Evolutionary conservation across 1,140 invertebrate genomes (phyloP).

Genomic region (Temnothorax longispinosus): DNA sequence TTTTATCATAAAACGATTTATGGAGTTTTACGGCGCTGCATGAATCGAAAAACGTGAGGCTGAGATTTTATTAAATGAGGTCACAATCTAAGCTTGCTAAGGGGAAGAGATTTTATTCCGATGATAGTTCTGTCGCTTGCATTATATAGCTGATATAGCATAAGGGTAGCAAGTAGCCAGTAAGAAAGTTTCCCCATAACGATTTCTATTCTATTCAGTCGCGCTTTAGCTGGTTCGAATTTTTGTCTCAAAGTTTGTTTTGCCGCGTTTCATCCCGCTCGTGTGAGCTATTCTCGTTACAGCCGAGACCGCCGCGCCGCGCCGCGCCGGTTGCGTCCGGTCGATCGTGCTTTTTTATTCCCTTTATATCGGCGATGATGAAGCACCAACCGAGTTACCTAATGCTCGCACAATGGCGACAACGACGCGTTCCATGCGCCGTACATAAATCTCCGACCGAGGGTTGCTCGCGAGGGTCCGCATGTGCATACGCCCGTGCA

Average conservation of each 20-base stretch:
- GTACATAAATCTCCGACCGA: constrained; percentile 80
- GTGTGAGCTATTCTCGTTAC: constrained; percentile 5
- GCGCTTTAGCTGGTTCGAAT: neutral
- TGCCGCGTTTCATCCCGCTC: neutral
- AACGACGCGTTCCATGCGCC: constrained; percentile 70
- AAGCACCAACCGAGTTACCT: constrained; percentile 76
- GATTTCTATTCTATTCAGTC: constrained; percentile 2
- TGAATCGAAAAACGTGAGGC: neutral
- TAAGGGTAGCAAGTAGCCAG: neutral
- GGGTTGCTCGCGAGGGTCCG: constrained; percentile 59
- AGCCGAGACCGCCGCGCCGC: neutral
- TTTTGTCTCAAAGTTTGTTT: neutral
- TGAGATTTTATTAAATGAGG: neutral
- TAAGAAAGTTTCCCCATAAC: neutral
- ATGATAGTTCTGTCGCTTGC: neutral
- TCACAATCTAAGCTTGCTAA: neutral
- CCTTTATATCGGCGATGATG: constrained; percentile 72
- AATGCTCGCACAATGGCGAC: constrained; percentile 79
- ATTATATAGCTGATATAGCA: neutral
- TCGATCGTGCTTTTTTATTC: constrained; percentile 29
- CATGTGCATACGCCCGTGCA: constrained; percentile 39
- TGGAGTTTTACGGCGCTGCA: neutral
- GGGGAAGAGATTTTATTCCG: neutral
- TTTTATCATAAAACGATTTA: constrained; percentile 1
- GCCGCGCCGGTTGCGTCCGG: neutral